Conservation (phyloP, 1,140 invertebrate genomes). For the Aricia agestis region DNA sequence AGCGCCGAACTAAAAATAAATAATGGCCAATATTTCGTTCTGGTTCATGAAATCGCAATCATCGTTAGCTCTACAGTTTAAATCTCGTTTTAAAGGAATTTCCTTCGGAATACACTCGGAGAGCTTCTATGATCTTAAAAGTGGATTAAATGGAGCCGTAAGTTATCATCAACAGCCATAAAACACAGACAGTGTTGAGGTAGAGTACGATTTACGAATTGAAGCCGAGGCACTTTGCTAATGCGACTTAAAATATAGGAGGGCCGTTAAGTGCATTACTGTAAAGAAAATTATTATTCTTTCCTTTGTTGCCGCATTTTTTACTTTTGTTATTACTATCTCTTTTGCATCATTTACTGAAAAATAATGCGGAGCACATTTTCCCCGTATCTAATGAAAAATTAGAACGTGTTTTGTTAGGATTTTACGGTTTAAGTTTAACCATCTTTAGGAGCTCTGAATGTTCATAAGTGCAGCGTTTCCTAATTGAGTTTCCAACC, state of each 20-base stretch:
- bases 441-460: not conserved
- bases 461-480: not conserved
- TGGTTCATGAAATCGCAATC: slow-evolving; percentile 27
- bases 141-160: slow-evolving; percentile 50
- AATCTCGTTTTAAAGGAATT: slow-evolving; percentile 30
- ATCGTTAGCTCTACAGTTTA: slow-evolving; percentile 26
- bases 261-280: slow-evolving; percentile 32
- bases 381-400: not conserved
- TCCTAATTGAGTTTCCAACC: not conserved
- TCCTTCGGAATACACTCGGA: slow-evolving; percentile 28
- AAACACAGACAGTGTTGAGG: slow-evolving; percentile 48
- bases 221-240: slow-evolving; percentile 23
- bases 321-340: slow-evolving; percentile 17
- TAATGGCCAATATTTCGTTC: slow-evolving; percentile 27
- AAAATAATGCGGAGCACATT: not conserved
- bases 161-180: slow-evolving; percentile 50
- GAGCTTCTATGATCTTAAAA: slow-evolving; percentile 42
- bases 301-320: slow-evolving; percentile 9
- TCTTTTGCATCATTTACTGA: slow-evolving; percentile 2
- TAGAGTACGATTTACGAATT: slow-evolving; percentile 45
- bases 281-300: slow-evolving; percentile 24
- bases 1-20: slow-evolving; percentile 25
- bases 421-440: slow-evolving; percentile 23
- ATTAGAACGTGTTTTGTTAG: slow-evolving; percentile 1
- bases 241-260: slow-evolving; percentile 33